A percentile compares a stretch with the other conserved stretches of the same genome.
These are phyloP conservation scores for Hydra vulgaris DNA, from an alignment of 30 jellyfish, hydroid and myxozoan species.

Conservation along the genomic window DNA sequence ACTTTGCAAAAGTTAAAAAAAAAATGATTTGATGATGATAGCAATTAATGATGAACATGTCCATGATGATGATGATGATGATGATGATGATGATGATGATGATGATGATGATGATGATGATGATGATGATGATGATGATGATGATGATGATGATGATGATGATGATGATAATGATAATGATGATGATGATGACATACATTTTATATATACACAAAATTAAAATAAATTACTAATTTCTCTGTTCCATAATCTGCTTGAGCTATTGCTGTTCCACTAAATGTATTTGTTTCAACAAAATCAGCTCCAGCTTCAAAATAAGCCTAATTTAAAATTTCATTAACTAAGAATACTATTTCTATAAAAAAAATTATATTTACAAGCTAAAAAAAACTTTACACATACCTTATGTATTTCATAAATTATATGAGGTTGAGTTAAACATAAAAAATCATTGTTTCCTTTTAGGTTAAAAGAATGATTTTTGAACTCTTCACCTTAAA, in stretches of 20 bases:
- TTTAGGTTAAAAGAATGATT: conserved; percentile 63
- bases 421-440: conserved; percentile 72
- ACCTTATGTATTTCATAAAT: conserved; percentile 88
- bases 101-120: too few species aligned
- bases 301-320: conserved; percentile 96
- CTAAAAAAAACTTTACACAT: background rate
- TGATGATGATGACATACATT: too few species aligned
- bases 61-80: background rate
- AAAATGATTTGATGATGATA: too few species aligned
- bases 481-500: conserved; percentile 82
- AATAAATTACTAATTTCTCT: conserved; percentile 52
- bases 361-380: too few species aligned
- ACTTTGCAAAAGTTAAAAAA: too few species aligned
- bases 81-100: background rate
- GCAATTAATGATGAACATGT: background rate
- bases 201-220: background rate
- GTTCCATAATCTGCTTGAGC: conserved; percentile 98
- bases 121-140: too few species aligned
- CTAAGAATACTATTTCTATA: too few species aligned
- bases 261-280: conserved; percentile 91
- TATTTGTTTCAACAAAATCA: conserved; percentile 91
- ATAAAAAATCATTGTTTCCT: conserved; percentile 83
- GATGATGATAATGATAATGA: too few species aligned
- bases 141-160: too few species aligned
- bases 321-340: conserved; percentile 17